A percentile compares a stretch with the other conserved stretches of the same genome.
These are phyloP conservation scores for Basileuterus tristriatus DNA, from an alignment of 2,797 vertebrate species.

Conservation along the genomic window DNA sequence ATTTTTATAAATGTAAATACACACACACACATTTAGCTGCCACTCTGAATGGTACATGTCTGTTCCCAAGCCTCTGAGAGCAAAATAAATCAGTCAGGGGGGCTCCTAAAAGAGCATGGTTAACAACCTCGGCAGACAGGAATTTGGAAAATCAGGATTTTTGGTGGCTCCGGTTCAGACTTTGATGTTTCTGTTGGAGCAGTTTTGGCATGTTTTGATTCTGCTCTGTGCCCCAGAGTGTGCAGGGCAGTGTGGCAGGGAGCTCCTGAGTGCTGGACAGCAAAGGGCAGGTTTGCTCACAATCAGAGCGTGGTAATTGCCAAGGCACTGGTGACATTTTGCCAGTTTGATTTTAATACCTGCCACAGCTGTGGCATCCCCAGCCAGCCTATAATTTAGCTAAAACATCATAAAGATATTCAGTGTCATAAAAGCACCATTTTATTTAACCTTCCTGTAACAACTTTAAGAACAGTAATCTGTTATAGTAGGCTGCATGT, in stretches of 20 bases:
- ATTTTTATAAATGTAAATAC: background rate
- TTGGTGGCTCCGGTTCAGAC: conserved; percentile 10
- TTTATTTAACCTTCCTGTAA: conserved; percentile 74
- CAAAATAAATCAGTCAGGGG: background rate
- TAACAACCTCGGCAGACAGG: background rate
- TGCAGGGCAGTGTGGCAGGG: background rate
- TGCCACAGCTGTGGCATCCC: conserved; percentile 62
- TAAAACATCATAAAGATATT: conserved; percentile 68
- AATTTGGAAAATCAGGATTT: background rate
- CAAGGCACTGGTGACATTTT: background rate
- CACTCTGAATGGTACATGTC: background rate
- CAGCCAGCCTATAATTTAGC: conserved; percentile 49
- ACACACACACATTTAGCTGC: background rate
- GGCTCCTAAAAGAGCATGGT: background rate
- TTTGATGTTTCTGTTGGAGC: background rate
- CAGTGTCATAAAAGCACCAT: conserved; percentile 66
- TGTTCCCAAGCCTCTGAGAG: background rate
- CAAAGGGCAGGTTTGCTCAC: background rate
- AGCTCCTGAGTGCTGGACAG: background rate
- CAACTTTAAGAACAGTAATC: conserved; percentile 75
- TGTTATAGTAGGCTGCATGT: conserved; percentile 74
- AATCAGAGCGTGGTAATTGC: background rate
- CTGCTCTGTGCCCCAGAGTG: background rate
- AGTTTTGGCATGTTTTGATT: background rate
- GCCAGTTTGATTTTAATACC: conserved; percentile 9